Percentiles rank a stretch among this genome's conserved stretches.
Conservation (phyloP, 2,113 vertebrate genomes). For the Dendropsophus ebraccatus region DNA sequence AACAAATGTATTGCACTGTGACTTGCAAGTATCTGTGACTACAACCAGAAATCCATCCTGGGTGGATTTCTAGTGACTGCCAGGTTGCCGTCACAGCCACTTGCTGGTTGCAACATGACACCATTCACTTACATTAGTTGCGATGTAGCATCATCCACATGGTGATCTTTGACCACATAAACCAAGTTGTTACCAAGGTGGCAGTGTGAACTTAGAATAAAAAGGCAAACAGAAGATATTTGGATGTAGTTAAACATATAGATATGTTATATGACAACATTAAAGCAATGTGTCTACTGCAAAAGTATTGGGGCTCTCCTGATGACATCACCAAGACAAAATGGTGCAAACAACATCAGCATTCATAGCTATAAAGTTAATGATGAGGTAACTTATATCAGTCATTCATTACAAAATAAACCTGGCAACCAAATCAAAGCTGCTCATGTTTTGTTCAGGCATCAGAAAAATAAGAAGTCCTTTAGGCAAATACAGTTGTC, state of each 20-base stretch:
- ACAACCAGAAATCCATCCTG: no score
- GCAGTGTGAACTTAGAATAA: not conserved
- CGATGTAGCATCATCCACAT: no score
- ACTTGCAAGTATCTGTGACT: no score
- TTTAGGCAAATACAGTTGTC: not conserved
- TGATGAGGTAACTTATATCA: not conserved
- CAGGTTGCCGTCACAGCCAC: no score
- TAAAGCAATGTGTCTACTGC: not conserved
- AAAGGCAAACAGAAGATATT: not conserved
- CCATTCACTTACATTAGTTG: no score
- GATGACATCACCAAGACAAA: not conserved
- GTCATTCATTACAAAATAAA: not conserved
- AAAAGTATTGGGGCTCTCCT: not conserved
- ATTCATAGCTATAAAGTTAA: not conserved
- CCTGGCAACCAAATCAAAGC: not conserved
- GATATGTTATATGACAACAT: not conserved
- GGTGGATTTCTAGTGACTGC: no score
- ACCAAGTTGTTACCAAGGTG: no score
- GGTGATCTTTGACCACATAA: no score
- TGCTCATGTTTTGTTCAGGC: not conserved
- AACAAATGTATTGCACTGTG: no score
- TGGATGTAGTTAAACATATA: not conserved
- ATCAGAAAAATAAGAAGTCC: not conserved
- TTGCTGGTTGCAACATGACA: no score
- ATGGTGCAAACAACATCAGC: not conserved